These are phyloP conservation scores for Rutpela maculata DNA, from an alignment of 2,888 invertebrate species.

Conservation along the genomic window DNA sequence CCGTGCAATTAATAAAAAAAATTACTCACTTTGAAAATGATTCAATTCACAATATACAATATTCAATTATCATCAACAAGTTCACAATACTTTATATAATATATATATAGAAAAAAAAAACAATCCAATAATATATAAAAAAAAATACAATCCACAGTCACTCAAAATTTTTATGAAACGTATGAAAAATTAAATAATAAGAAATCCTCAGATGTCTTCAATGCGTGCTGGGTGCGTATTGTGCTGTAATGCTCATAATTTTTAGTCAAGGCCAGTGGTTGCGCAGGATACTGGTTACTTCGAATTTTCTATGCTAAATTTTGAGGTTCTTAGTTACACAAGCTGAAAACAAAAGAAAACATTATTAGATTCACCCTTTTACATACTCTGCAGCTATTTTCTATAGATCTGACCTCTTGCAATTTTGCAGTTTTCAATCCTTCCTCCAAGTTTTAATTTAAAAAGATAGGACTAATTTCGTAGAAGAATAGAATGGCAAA, in stretches of 20 bases:
- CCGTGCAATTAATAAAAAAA: conserved; percentile 62
- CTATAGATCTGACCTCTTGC: neutral
- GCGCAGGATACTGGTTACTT: conserved; percentile 74
- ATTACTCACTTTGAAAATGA: conserved; percentile 60
- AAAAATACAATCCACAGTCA: conserved; percentile 72
- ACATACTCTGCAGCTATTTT: neutral
- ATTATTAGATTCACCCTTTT: neutral
- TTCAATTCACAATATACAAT: conserved; percentile 62
- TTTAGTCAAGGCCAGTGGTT: conserved; percentile 72
- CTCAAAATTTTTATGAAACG: conserved; percentile 72
- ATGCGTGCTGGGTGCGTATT: conserved; percentile 91
- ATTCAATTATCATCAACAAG: conserved; percentile 58
- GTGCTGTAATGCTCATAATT: conserved; percentile 75
- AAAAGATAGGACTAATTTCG: no score
- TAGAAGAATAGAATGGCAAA: no score
- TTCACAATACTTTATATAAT: conserved; percentile 61
- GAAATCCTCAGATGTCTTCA: conserved; percentile 92
- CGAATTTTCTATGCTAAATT: conserved; percentile 76
- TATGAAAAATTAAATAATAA: conserved; percentile 72
- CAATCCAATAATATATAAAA: conserved; percentile 62
- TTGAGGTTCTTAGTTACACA: conserved; percentile 79
- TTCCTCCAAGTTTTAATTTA: no score
- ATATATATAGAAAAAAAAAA: conserved; percentile 51
- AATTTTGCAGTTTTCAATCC: no score
- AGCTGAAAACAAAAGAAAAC: conserved; percentile 74